Conservation (phyloP, 64 coral and sea anemone genomes). For the Montipora foliosa region DNA sequence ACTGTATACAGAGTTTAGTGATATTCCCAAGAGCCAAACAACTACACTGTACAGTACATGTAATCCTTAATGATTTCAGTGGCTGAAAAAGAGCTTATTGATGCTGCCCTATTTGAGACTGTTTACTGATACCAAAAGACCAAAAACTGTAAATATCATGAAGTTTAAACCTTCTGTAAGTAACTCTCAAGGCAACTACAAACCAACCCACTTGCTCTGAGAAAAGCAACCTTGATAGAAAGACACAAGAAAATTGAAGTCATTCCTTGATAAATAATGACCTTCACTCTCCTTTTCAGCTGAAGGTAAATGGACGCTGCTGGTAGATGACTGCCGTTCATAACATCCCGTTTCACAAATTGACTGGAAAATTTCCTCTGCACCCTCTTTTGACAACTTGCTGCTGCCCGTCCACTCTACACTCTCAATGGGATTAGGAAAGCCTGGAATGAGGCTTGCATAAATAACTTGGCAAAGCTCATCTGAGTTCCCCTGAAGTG, state of each 20-base stretch:
- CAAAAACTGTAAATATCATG: too few species aligned
- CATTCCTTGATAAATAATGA: background rate
- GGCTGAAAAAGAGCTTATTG: too few species aligned
- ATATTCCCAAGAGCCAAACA: too few species aligned
- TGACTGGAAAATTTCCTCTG: constrained; percentile 71
- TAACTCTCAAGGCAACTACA: too few species aligned
- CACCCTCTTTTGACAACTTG: constrained; percentile 54
- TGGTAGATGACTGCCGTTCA: constrained; percentile 58
- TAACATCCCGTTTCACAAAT: constrained; percentile 62
- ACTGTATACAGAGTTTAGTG: too few species aligned
- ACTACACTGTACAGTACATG: too few species aligned
- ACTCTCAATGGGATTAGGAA: constrained; percentile 81
- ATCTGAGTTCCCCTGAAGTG: constrained; percentile 82
- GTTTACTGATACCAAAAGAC: too few species aligned
- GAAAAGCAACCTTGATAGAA: too few species aligned
- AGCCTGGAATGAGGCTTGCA: constrained; percentile 91
- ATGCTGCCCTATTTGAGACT: too few species aligned
- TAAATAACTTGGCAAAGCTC: constrained; percentile 87
- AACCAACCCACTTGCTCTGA: too few species aligned
- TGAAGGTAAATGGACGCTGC: constrained; percentile 51
- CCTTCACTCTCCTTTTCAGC: constrained; percentile 82
- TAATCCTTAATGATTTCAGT: too few species aligned
- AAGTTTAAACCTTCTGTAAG: too few species aligned
- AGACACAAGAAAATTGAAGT: background rate
- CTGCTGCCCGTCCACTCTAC: constrained; percentile 82